Base-by-base conservation (phyloP, 1,140 invertebrate species). In the Drosophila kurseongensis region DNA sequence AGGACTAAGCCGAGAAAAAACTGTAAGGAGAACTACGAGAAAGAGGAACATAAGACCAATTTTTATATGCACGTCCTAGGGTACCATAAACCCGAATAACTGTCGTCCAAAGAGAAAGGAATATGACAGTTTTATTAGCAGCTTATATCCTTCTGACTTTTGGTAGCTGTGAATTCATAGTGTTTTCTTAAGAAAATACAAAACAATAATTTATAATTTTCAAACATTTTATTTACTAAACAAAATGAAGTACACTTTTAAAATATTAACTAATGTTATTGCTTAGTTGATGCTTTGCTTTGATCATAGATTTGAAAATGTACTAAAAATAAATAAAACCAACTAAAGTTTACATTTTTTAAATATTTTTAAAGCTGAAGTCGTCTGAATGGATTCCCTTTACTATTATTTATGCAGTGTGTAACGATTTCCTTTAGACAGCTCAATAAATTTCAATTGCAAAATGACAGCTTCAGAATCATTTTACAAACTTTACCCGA, bases 81-180 rank as follows among this genome's bases (percentile, higher is more conserved):
- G 18, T 18, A 36, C 38, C 47, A 68, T 44, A 65, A 68, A 18
- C 45, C 58, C 36, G 60, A 62, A 65, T 66, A 52, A 68, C 47
- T 66, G 65, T 65, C 45, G 29, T 45, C 8, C 61, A 45, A 68
- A 67, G 47, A 65, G 61, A 51, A 66, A 59, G 44, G 32, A 48
- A 59, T 36, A 44, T 45, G 40, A 44, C 41, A 18, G 50, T 13
- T 41, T 60, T 42, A 41, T 40, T 40, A 35, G 59, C 44, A 47
- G 44, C 14, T 61, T n/a, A 40, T 23, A 38, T 66, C 35, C 62
- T 40, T 47, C 2, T 32, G 23, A 32, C 40, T 38, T 36, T 45
- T 16, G 14, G 8, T 32, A 38, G 35, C 16, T n/a, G 16, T 23
- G n/a, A 38, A 10, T 29, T 14, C 1, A 32, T 14, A 32, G n/a